These are phyloP conservation scores for Lumbricus terrestris DNA, from an alignment of 2,888 invertebrate species.

Conservation along the genomic window DNA sequence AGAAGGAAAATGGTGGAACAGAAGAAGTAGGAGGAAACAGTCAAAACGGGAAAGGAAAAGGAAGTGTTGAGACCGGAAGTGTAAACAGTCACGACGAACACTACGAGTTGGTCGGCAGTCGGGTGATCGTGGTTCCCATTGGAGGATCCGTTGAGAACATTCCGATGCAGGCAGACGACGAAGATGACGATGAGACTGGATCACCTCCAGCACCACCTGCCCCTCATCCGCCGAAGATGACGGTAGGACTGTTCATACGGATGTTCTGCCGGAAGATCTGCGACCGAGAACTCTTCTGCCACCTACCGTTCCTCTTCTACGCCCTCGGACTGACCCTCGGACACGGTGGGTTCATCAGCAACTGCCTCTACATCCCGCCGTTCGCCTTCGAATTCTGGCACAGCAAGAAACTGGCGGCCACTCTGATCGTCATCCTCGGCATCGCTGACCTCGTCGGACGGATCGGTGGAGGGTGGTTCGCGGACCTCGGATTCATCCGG, in stretches of 20 bases:
- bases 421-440: conserved; percentile 27
- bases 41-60: neutral
- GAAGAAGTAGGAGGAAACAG: neutral
- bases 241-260: neutral
- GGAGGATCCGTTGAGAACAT: conserved; percentile 6
- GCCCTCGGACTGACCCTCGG: conserved; percentile 17
- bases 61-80: neutral
- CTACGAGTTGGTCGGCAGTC: neutral
- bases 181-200: neutral
- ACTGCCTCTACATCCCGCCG: conserved; percentile 28
- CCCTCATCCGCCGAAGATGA: neutral
- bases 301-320: neutral
- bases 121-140: neutral
- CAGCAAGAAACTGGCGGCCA: conserved; percentile 16
- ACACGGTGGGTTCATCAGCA: conserved; percentile 29
- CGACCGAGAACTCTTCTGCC: conserved; percentile 17
- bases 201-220: neutral
- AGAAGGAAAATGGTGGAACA: neutral
- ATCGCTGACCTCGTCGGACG: conserved; percentile 29
- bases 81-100: neutral
- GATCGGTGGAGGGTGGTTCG: conserved; percentile 28
- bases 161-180: neutral
- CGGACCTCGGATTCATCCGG: conserved; percentile 25
- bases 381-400: conserved; percentile 9
- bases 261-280: conserved; percentile 19